phyloP scores from a whole-genome alignment of 2,888 invertebrate species.

The Dasysyrphus albostriatus region DNA sequence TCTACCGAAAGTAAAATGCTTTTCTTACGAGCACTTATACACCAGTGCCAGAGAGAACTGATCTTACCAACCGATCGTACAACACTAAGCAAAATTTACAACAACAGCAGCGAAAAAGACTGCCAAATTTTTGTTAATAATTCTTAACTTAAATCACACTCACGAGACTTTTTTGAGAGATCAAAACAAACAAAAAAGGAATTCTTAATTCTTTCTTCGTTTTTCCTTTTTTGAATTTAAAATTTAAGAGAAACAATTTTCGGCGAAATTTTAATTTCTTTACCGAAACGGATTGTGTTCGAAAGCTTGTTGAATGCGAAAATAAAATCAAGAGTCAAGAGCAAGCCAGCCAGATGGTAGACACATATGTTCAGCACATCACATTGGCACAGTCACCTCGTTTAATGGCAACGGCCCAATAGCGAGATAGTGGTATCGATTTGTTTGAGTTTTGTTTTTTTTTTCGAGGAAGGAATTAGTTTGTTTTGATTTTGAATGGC shows the following conservation, averaged over 20 bases:
- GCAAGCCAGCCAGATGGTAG: neutral
- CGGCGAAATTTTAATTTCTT: neutral
- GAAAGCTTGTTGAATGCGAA: neutral
- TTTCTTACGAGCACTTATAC: neutral
- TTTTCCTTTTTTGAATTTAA: neutral
- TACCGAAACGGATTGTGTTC: neutral
- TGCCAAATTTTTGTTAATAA: conserved; percentile 16
- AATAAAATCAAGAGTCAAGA: neutral
- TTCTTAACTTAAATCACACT: conserved; percentile 2
- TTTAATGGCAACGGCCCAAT: conserved; percentile 26
- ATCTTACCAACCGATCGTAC: conserved; percentile 23
- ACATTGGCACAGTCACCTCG: conserved; percentile 12
- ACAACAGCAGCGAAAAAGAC: neutral
- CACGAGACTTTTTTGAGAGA: conserved; percentile 26
- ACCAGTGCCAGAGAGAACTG: conserved; percentile 1
- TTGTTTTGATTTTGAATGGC: neutral
- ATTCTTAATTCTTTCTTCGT: neutral
- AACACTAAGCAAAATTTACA: conserved; percentile 1
- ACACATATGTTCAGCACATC: neutral
- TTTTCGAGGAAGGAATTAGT: neutral
- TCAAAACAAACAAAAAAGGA: neutral
- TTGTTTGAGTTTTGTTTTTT: neutral
- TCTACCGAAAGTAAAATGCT: neutral
- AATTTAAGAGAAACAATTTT: conserved; percentile 6
- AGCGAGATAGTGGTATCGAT: conserved; percentile 8